Conservation (phyloP, 2,888 invertebrate genomes). For the Elysia crispata region DNA sequence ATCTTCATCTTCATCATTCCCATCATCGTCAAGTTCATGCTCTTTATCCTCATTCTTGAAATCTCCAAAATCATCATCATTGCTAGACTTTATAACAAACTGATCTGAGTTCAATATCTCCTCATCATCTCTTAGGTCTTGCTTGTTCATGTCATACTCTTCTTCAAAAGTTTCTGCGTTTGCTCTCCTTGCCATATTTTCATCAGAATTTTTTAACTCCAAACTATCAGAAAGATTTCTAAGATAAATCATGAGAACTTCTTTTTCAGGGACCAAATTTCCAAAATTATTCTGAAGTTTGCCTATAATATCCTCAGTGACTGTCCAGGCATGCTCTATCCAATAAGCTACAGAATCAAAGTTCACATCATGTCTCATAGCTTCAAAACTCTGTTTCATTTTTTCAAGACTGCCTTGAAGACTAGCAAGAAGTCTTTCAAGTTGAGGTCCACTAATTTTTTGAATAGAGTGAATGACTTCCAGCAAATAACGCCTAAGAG, state of each 20-base stretch:
- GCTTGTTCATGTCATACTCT: neutral
- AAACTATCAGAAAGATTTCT: neutral
- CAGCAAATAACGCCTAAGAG: too few species aligned
- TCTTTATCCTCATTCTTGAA: too few species aligned
- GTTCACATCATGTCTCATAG: slow-evolving; percentile 9
- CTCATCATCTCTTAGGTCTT: neutral
- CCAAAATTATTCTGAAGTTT: neutral
- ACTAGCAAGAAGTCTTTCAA: slow-evolving; percentile 23
- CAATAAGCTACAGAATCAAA: slow-evolving; percentile 2
- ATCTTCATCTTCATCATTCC: too few species aligned
- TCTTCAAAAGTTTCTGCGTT: neutral
- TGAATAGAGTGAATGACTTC: too few species aligned
- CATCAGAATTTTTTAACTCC: neutral
- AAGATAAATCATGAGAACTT: slow-evolving; percentile 29
- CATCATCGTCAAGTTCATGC: too few species aligned
- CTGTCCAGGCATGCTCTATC: slow-evolving; percentile 28
- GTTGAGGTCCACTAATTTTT: too few species aligned
- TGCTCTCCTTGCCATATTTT: neutral
- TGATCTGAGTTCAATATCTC: too few species aligned
- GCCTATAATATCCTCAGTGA: neutral
- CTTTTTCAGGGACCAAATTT: slow-evolving; percentile 16
- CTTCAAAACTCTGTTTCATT: slow-evolving; percentile 29
- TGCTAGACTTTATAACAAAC: neutral
- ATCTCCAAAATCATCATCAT: too few species aligned
- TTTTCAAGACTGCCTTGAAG: slow-evolving; percentile 9